phyloP scores from a whole-genome alignment of 2,113 vertebrate species.

The Hemichromis elongatus region DNA sequence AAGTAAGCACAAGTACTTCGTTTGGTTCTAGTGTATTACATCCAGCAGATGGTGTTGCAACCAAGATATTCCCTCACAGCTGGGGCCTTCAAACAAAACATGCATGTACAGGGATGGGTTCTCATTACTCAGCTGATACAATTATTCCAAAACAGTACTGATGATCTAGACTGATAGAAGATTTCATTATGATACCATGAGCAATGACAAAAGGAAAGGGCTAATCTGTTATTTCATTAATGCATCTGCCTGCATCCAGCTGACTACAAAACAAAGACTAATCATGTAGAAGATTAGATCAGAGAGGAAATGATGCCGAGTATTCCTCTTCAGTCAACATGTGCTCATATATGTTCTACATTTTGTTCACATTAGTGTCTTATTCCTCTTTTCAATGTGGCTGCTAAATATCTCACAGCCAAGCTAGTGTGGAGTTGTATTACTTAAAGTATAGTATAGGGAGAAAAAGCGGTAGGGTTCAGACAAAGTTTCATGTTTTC shows the following conservation, averaged over 20 bases:
- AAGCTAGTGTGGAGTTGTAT: not conserved
- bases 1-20: not conserved
- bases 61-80: not conserved
- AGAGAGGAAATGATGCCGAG: conserved; percentile 26
- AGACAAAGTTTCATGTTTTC: too few relatives aligned
- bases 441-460: not conserved
- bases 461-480: not conserved
- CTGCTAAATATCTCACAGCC: not conserved
- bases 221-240: not conserved
- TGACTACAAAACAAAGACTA: not conserved
- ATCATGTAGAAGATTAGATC: conserved; percentile 21
- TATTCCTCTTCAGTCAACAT: not conserved
- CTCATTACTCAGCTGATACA: not conserved
- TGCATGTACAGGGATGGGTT: not conserved
- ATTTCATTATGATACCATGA: conserved; percentile 18
- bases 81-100: not conserved
- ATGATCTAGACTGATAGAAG: not conserved
- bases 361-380: not conserved
- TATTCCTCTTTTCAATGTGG: not conserved
- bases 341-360: not conserved
- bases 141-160: not conserved
- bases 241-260: not conserved
- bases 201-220: not conserved
- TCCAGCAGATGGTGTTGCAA: conserved; percentile 22
- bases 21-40: not conserved